Evolutionary conservation across 2,113 vertebrate species (phyloP), one percentile per base, ranked within the genome.

Genomic region (Hyaena hyaena): DNA sequence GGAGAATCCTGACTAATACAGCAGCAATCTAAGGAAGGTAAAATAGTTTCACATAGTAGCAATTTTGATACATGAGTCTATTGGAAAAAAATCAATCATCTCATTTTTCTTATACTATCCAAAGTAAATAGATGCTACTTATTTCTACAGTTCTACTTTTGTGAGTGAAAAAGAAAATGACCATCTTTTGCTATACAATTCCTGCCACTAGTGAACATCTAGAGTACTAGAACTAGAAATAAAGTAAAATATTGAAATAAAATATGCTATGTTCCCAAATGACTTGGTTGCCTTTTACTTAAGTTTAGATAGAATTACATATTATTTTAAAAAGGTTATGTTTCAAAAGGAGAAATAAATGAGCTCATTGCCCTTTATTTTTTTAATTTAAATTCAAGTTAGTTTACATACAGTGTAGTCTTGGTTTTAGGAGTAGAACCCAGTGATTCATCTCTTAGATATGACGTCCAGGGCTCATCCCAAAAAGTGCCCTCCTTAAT

Each of bases 331-430:
- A 69, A 80, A 87, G 28, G 16, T 15, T 83, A 14, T 66, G 10
- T 92, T 76, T 87, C 71, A 66, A 96, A 83, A 69, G 50, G 31
- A 58, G 21, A 82, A 89, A 53, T 65, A 92, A 86, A 93, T 73
- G 35, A 39, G n/a, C 12, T 66, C 35, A 53, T 55, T 55, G 53
- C 53, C 17, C 53, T 55, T 55, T 55, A 55, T 55, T 17, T 55
- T 55, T 55, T 55, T 55, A 55, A 53, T 53, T 58, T 23, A 61
- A 61, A 61, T 61, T 61, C 58, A 61, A 61, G 58, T 61, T 61
- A 24, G 58, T 61, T 23, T 23, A 61, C 21, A 23, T 61, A 61
- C 58, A 61, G 58, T 61, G 21, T 61, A 21, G 21, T 61, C 58
- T 61, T 61, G 58, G 58, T 61, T 61, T 61, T 7, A 61, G 58